Base-by-base conservation (phyloP, 2,797 vertebrate genomes). In the Poeciliopsis paucimaculata region DNA sequence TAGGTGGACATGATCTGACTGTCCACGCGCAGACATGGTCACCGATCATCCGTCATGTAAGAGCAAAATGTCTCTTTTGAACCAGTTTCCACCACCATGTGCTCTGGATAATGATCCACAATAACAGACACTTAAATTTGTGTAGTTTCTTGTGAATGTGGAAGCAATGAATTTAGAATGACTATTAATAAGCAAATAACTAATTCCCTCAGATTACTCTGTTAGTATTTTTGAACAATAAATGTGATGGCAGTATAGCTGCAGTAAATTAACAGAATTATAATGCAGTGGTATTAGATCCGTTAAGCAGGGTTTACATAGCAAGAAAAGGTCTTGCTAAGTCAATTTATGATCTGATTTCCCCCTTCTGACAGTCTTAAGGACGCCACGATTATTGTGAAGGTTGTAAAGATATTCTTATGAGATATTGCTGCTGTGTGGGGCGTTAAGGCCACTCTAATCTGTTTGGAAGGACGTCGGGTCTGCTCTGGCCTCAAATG, bases 21-120 rank as follows among this genome's bases (percentile, higher is more conserved):
- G 68, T 68, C 84, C 78, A 79, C 43, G 81, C 51, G 51, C 47
- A 62, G 28, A 46, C 34, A 82, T 23, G 49, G 64, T 68, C 36
- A 26, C 36, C 26, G 20, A 26, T 41, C 18, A 1, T 31, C 60
- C 60, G 5, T 64, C 16, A 36, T 64, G 62, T 34, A 3, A 36
- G 8, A 36, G 3, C 15, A 10, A 64, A 36, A 9, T 64, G 16
- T 16, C 8, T 36, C 2, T 18, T 64, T 64, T 70, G 66, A 36
- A 68, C 20, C 51, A 26, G 23, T 26, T 53, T 10, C 26, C 5
- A 31, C 57, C 11, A n/a, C 20, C 12, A 57, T 13, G 13, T 57
- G 55, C 13, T 57, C n/a, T 28, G n/a, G n/a, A 28, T 28, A 28
- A 28, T 57, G 28, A 57, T 16, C 13, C 2, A 16, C 18, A 34